Evolutionary conservation across 37 sponge, comb jelly and placozoan genomes (phyloP).

Genomic region (Eunapius fragilis): DNA sequence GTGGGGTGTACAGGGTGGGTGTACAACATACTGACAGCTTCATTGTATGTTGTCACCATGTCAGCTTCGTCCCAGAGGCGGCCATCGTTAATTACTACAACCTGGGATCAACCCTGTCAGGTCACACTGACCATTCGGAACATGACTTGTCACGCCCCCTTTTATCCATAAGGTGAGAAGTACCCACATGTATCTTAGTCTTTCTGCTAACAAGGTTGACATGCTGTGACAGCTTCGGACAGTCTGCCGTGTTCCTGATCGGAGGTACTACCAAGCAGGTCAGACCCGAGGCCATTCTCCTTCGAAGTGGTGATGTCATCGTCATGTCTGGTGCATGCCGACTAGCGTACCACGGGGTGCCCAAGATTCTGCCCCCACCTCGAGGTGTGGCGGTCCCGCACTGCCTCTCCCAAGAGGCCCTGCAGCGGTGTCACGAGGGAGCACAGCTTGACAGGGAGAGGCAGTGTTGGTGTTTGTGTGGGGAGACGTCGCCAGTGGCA

Average conservation of each 20-base stretch:
- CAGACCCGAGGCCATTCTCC: conserved; percentile 60
- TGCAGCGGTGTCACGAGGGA: background rate
- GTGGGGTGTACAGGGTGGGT: too few relatives aligned
- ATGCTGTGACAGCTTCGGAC: conserved; percentile 97
- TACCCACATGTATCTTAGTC: too few relatives aligned
- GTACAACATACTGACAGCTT: too few relatives aligned
- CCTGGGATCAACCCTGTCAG: conserved; percentile 90
- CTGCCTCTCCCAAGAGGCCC: conserved; percentile 16
- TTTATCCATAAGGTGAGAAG: conserved; percentile 86
- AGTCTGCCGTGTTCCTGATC: conserved; percentile 89
- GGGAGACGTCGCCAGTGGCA: background rate
- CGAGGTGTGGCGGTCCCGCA: conserved; percentile 9
- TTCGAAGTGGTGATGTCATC: conserved; percentile 88
- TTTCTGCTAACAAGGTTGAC: too few relatives aligned
- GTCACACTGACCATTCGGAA: conserved; percentile 98
- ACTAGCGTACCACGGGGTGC: conserved; percentile 89
- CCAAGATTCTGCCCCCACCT: conserved; percentile 60
- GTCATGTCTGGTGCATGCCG: conserved; percentile 84
- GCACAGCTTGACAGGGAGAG: background rate
- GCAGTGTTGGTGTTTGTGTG: background rate
- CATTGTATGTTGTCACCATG: too few relatives aligned
- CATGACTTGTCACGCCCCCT: conserved; percentile 91
- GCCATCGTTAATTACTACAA: conserved; percentile 97
- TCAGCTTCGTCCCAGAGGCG: conserved; percentile 85
- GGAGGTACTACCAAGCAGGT: conserved; percentile 76